Evolutionary conservation across 1,140 invertebrate species (phyloP).

Genomic region (Aethina tumida): DNA sequence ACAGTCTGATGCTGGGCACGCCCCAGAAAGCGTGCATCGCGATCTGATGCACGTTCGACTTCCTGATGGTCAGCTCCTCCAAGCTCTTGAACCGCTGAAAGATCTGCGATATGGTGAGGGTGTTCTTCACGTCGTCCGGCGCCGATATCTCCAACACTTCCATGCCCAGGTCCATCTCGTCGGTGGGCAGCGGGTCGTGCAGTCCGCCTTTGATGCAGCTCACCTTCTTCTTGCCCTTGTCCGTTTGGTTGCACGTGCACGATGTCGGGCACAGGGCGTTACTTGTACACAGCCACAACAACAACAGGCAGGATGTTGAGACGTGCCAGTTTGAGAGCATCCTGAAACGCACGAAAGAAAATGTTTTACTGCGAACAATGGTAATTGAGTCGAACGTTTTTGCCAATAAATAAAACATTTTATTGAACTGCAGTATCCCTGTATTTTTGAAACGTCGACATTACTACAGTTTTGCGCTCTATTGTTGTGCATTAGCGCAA

Average conservation of each 20-base stretch:
- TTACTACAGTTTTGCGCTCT: no score
- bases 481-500: no score
- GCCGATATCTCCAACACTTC: slow-evolving; percentile 60
- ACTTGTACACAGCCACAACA: slow-evolving; percentile 30
- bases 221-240: slow-evolving; percentile 25
- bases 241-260: slow-evolving; percentile 27
- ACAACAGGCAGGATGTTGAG: slow-evolving; percentile 23
- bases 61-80: slow-evolving; percentile 61
- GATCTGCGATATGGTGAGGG: slow-evolving; percentile 60
- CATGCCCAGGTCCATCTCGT: slow-evolving; percentile 48
- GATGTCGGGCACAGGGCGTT: slow-evolving; percentile 32
- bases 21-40: slow-evolving; percentile 74
- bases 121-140: slow-evolving; percentile 49
- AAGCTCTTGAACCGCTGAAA: slow-evolving; percentile 57
- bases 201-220: slow-evolving; percentile 49
- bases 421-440: no score
- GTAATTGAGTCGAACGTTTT: no score
- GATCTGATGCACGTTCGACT: slow-evolving; percentile 66
- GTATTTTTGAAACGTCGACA: no score
- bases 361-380: no score
- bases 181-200: slow-evolving; percentile 46
- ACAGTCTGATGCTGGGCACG: slow-evolving; percentile 50
- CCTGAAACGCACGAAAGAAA: slow-evolving; percentile 22
- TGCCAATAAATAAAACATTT: no score
- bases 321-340: slow-evolving; percentile 30